phyloP scores from a whole-genome alignment of 2,797 vertebrate genomes.

The Oophaga sylvatica region DNA sequence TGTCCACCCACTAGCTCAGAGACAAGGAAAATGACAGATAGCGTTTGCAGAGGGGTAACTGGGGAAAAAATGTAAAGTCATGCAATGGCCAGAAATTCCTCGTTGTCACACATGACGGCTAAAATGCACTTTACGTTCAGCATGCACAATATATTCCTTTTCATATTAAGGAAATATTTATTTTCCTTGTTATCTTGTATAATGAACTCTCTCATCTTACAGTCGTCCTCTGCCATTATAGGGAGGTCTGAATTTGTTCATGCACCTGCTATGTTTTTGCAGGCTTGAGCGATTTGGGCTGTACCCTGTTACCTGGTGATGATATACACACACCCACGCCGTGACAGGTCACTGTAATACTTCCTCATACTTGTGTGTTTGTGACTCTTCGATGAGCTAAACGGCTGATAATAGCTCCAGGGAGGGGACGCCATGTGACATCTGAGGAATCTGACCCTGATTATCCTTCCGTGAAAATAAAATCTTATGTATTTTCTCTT shows the following conservation, averaged over 20 bases:
- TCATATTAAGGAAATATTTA: neutral
- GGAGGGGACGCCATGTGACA: constrained; percentile 67
- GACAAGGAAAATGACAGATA: too few species aligned
- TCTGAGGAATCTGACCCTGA: constrained; percentile 60
- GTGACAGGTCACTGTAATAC: constrained; percentile 13
- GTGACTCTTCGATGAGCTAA: constrained; percentile 56
- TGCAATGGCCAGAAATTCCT: too few species aligned
- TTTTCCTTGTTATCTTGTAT: neutral
- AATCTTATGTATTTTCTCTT: constrained; percentile 7
- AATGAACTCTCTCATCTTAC: neutral
- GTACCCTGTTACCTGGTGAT: constrained; percentile 32
- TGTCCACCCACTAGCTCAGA: too few species aligned
- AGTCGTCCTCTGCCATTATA: neutral
- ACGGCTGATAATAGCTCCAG: constrained; percentile 74
- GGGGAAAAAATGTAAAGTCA: too few species aligned
- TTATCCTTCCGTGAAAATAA: constrained; percentile 43
- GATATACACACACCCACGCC: constrained; percentile 22
- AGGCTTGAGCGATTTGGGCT: neutral
- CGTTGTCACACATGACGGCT: too few species aligned
- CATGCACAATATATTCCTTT: neutral
- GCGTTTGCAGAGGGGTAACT: too few species aligned
- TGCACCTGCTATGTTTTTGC: neutral
- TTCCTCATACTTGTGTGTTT: constrained; percentile 70
- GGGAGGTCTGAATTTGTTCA: neutral
- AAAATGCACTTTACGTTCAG: neutral